Base-by-base conservation (phyloP, 2,888 invertebrate genomes). In the Polydesmus complanatus region DNA sequence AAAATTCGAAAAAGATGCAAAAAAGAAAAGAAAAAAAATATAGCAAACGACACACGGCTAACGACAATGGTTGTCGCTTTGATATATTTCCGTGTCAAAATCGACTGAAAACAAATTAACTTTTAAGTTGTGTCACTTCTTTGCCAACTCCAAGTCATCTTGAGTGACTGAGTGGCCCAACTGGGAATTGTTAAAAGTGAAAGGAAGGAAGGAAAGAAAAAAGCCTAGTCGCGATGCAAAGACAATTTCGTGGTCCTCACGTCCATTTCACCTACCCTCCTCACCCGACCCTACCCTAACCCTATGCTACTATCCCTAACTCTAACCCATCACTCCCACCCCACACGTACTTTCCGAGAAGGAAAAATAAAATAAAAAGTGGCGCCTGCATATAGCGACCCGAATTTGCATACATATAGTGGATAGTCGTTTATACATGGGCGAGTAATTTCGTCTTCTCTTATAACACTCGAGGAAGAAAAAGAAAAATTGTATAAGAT, bases 81-180 rank as follows among this genome's bases (percentile, higher is more conserved):
- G 56, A 56, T 56, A 37, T 56, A 48, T 23, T 51, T 48, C 37
- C 37, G 27, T 56, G 56, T 56, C 56, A 56, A 56, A 47, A 22
- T 47, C 47, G 14, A 19, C 37, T 22, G 48, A 56, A 56, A 56
- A 47, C 56, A 56, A 56, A 56, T 56, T 56, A 56, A 56, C 56
- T 56, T 56, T 47, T 47, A 56, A 56, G 56, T 56, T 56, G 56
- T 56, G 56, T 56, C 56, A 56, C 56, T 56, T 27, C 37, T 56
- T 51, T 51, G n/a, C 51, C n/a, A 51, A 56, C 23, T 37, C 37
- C 37, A 37, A 37, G 37, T 37, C 37, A 37, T 37, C 14, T 37
- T 37, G 37, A 56, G 56, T 56, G 56, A 56, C 22, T 56, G 37
- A 56, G 56, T 37, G 37, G 37, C 37, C 37, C 37, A 37, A 37